phyloP scores from a whole-genome alignment of 2,888 invertebrate genomes.

The Argynnis bischoffii region DNA sequence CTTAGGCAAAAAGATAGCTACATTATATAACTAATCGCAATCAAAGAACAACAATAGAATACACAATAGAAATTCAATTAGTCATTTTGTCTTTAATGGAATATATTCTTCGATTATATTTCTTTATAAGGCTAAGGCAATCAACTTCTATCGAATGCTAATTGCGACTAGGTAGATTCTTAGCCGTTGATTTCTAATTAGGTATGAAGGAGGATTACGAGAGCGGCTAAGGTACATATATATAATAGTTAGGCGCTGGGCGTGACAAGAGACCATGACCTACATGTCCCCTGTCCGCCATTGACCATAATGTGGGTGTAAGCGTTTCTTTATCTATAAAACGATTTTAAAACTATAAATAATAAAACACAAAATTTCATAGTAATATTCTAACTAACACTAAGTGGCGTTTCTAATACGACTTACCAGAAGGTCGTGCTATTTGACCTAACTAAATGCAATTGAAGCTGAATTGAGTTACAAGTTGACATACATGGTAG shows the following conservation, averaged over 20 bases:
- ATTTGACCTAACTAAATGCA: conserved; percentile 25
- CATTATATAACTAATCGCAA: not conserved
- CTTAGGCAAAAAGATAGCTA: conserved; percentile 2
- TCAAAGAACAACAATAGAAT: conserved; percentile 9
- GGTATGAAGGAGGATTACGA: conserved; percentile 35
- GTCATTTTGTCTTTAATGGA: conserved; percentile 20
- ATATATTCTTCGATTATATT: conserved; percentile 31
- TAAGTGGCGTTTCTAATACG: conserved; percentile 21
- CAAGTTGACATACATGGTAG: not conserved
- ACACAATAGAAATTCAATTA: conserved; percentile 19
- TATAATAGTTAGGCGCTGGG: conserved; percentile 29
- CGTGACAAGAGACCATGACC: conserved; percentile 35
- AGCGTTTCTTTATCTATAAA: conserved; percentile 18
- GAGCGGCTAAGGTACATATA: conserved; percentile 17
- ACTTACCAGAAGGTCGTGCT: conserved; percentile 21
- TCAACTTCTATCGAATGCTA: conserved; percentile 39
- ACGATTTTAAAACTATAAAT: not conserved
- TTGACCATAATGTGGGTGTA: conserved; percentile 35
- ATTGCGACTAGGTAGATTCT: conserved; percentile 36
- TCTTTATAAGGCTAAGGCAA: conserved; percentile 38
- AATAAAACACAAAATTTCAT: not conserved
- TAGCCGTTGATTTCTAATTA: conserved; percentile 36
- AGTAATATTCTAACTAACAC: conserved; percentile 5
- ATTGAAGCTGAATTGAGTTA: conserved; percentile 21
- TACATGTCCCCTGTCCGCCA: conserved; percentile 32